Percentiles rank a stretch among this genome's conserved stretches.
Conservation (phyloP, 2,888 invertebrate genomes). For the Ryuthela nishihirai region DNA sequence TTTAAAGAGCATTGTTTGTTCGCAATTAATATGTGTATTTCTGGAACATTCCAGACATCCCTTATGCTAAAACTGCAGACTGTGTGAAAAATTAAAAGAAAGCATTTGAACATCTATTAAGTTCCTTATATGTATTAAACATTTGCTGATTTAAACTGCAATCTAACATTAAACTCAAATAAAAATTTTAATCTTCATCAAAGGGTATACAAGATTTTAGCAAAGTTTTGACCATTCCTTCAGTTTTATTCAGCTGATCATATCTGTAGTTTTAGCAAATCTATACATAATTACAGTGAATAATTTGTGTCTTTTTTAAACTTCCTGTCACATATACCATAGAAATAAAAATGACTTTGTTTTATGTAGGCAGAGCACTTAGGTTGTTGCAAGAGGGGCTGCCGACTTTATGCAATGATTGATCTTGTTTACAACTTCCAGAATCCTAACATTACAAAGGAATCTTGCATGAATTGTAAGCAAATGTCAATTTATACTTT, state of each 20-base stretch:
- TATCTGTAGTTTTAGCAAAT: neutral
- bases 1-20: no score
- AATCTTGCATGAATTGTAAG: neutral
- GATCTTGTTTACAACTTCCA: neutral
- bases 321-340: neutral
- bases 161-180: no score
- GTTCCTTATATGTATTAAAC: no score
- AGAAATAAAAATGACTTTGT: no score
- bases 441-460: neutral
- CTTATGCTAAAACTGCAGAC: no score
- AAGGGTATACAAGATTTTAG: neutral
- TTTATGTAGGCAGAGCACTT: conserved; percentile 1
- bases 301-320: neutral
- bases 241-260: neutral
- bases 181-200: no score
- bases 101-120: no score
- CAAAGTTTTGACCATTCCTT: neutral
- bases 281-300: neutral
- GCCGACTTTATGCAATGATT: conserved; percentile 3
- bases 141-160: no score
- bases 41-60: no score
- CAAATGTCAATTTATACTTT: neutral
- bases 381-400: conserved; percentile 1
- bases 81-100: no score
- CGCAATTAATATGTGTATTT: no score